Evolutionary conservation across 1,140 invertebrate genomes (phyloP).

Genomic region (Schlechtendalia chinensis): DNA sequence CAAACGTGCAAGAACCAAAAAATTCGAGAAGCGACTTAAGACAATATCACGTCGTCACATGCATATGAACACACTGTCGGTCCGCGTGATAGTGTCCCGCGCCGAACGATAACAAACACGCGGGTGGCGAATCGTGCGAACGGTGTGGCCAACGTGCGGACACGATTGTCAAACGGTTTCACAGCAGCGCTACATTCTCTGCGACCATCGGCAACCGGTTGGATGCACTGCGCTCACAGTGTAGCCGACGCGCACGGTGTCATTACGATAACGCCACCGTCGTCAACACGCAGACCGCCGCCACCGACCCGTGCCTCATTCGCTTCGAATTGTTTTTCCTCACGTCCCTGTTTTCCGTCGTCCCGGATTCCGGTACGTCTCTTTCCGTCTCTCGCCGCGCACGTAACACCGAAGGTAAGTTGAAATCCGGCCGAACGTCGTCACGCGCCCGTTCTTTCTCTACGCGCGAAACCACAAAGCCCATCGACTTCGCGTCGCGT

Average conservation of each 20-base stretch:
- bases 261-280: background rate
- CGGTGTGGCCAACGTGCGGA: background rate
- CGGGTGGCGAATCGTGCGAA: too few species aligned
- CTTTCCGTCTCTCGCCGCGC: background rate
- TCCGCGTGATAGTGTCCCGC: too few species aligned
- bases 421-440: too few species aligned
- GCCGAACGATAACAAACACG: background rate
- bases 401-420: background rate
- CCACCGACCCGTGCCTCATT: background rate
- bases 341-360: background rate
- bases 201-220: background rate
- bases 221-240: background rate
- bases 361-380: constrained; percentile 14
- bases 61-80: too few species aligned
- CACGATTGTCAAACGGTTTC: too few species aligned
- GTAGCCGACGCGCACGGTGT: background rate
- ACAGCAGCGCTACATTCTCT: background rate
- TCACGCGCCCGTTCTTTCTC: background rate
- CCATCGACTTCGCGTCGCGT: background rate
- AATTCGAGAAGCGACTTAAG: too few species aligned
- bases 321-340: background rate
- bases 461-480: too few species aligned
- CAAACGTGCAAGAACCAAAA: too few species aligned
- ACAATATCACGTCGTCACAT: too few species aligned
- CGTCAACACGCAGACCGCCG: background rate